A percentile compares a stretch with the other conserved stretches of the same genome.
These are phyloP conservation scores for Manis javanica DNA, from an alignment of 2,797 vertebrate genomes.

Conservation along the genomic window DNA sequence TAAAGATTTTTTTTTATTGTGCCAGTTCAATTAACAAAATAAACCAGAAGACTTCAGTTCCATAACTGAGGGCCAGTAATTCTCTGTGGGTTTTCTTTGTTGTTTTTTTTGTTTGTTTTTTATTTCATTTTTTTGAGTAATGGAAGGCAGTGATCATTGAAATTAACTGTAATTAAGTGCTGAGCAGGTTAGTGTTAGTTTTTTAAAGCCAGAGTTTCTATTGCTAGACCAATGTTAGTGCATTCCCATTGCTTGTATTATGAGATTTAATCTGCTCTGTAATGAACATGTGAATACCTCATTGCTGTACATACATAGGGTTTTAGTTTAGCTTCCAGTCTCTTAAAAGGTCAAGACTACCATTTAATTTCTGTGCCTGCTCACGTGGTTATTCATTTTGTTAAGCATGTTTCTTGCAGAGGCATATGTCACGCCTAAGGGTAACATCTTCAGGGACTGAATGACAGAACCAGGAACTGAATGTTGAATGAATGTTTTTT, in stretches of 20 bases:
- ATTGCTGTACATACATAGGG: background rate
- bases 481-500: background rate
- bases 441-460: background rate
- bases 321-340: conserved; percentile 7
- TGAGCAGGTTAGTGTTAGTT: conserved; percentile 51
- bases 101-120: conserved; percentile 7
- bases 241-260: conserved; percentile 57
- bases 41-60: background rate
- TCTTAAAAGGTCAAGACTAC: background rate
- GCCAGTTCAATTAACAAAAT: conserved; percentile 49
- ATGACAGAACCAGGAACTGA: background rate
- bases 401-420: background rate
- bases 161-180: conserved; percentile 72
- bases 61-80: conserved; percentile 19
- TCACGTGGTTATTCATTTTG: background rate
- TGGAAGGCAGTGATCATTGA: conserved; percentile 64
- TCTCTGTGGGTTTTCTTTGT: background rate
- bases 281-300: background rate
- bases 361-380: background rate
- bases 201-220: conserved; percentile 50
- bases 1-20: background rate
- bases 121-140: conserved; percentile 20
- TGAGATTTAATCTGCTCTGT: conserved; percentile 59
- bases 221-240: conserved; percentile 65
- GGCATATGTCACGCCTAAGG: background rate